phyloP scores from a whole-genome alignment of 1,140 invertebrate genomes.

The Papilio machaon region DNA sequence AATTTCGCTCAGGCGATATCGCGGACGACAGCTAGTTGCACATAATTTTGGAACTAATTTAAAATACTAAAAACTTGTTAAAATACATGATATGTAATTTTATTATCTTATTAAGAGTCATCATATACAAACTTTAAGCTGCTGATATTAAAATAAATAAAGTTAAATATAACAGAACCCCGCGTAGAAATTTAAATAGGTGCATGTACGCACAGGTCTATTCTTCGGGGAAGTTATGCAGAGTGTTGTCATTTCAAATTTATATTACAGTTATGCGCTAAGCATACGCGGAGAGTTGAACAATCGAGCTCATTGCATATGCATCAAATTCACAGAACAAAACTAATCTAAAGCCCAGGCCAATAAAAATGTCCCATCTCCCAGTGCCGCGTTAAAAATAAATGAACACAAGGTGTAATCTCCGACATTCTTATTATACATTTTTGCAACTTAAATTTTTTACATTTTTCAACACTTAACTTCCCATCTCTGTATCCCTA shows the following conservation, averaged over 20 bases:
- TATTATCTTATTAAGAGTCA: no score
- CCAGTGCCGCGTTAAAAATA: slow-evolving; percentile 74
- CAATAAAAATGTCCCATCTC: slow-evolving; percentile 80
- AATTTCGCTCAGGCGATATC: no score
- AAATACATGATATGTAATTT: no score
- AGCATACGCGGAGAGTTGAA: slow-evolving; percentile 68
- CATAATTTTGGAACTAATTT: no score
- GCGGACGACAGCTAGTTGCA: no score
- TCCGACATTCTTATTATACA: slow-evolving; percentile 77
- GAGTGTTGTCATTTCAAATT: slow-evolving; percentile 65
- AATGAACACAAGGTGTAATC: slow-evolving; percentile 80
- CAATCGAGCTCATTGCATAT: slow-evolving; percentile 80
- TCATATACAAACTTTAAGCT: no score
- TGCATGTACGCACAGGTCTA: neutral
- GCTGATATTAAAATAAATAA: neutral
- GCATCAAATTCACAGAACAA: slow-evolving; percentile 81
- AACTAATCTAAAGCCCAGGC: slow-evolving; percentile 77
- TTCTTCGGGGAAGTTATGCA: slow-evolving; percentile 49
- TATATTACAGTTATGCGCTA: slow-evolving; percentile 63
- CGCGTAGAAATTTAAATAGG: slow-evolving; percentile 7
- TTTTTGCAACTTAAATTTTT: slow-evolving; percentile 76
- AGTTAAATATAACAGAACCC: neutral
- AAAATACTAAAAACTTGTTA: no score
- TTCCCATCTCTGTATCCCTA: slow-evolving; percentile 50
- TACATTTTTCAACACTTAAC: slow-evolving; percentile 71